These are phyloP conservation scores for Fragum fragum DNA, from an alignment of 2,888 invertebrate species.

Conservation along the genomic window DNA sequence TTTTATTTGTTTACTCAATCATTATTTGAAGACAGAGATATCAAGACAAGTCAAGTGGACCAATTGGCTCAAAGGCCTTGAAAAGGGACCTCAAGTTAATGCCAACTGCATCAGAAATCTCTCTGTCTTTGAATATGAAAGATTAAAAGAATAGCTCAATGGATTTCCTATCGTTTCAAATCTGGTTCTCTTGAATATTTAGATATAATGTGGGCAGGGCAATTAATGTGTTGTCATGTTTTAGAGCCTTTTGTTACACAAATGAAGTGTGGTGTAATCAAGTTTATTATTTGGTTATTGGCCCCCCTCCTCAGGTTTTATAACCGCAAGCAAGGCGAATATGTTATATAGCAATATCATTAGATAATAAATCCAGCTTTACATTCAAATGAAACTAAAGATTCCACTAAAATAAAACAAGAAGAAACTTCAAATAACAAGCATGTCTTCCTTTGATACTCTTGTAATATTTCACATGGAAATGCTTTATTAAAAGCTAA, in stretches of 20 bases:
- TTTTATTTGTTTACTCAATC: too few relatives aligned
- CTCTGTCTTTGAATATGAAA: neutral
- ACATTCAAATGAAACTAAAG: neutral
- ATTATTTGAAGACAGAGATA: neutral
- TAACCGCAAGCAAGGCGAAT: neutral
- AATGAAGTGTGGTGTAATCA: neutral
- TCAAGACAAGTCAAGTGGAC: neutral
- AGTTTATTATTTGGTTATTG: constrained; percentile 1
- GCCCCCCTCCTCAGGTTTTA: neutral
- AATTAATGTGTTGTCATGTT: neutral
- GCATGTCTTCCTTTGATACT: neutral
- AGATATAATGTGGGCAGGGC: too few relatives aligned
- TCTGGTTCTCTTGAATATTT: neutral
- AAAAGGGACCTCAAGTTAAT: neutral
- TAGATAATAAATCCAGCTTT: neutral
- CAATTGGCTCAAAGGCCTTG: neutral
- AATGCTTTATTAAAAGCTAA: too few relatives aligned
- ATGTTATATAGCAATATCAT: neutral
- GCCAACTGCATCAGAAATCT: neutral
- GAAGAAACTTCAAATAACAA: neutral
- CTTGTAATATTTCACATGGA: too few relatives aligned
- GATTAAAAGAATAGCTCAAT: neutral
- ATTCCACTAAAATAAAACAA: neutral
- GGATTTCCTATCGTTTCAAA: neutral
- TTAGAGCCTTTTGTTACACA: neutral